Evolutionary conservation across 2,888 invertebrate species (phyloP).

Genomic region (Apeira syringaria): DNA sequence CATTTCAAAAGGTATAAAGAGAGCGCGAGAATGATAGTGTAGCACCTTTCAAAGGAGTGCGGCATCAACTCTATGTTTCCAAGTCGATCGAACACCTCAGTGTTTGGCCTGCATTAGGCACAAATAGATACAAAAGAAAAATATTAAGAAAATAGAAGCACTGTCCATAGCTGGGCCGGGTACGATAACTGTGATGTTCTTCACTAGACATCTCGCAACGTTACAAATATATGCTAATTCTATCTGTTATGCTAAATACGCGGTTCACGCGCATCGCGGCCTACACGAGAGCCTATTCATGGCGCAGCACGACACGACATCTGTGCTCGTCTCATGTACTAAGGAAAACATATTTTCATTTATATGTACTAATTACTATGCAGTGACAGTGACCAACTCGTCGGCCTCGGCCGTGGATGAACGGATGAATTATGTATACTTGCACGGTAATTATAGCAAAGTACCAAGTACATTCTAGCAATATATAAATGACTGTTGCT

Average conservation of each 20-base stretch:
- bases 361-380: slow-evolving; percentile 1
- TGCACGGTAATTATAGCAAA: slow-evolving; percentile 9
- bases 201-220: too few species aligned
- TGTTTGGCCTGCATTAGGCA: too few species aligned
- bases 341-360: slow-evolving; percentile 1
- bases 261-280: slow-evolving; percentile 31
- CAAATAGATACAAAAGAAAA: too few species aligned
- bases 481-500: neutral
- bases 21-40: too few species aligned
- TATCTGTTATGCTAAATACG: slow-evolving; percentile 36
- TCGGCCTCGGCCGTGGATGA: slow-evolving; percentile 20
- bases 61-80: too few species aligned
- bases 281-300: slow-evolving; percentile 9
- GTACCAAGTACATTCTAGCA: slow-evolving; percentile 8
- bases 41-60: too few species aligned
- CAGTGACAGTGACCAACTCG: neutral
- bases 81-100: too few species aligned
- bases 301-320: neutral
- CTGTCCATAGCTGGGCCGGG: too few species aligned
- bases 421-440: slow-evolving; percentile 18
- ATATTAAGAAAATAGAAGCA: too few species aligned
- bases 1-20: too few species aligned
- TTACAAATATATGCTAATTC: slow-evolving; percentile 28
- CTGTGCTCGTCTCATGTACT: slow-evolving; percentile 1
- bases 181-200: too few species aligned